A percentile compares a stretch with the other conserved stretches of the same genome.
Evolutionary conservation across 2,888 invertebrate species (phyloP).

Genomic region (Drosophila cracens): DNA sequence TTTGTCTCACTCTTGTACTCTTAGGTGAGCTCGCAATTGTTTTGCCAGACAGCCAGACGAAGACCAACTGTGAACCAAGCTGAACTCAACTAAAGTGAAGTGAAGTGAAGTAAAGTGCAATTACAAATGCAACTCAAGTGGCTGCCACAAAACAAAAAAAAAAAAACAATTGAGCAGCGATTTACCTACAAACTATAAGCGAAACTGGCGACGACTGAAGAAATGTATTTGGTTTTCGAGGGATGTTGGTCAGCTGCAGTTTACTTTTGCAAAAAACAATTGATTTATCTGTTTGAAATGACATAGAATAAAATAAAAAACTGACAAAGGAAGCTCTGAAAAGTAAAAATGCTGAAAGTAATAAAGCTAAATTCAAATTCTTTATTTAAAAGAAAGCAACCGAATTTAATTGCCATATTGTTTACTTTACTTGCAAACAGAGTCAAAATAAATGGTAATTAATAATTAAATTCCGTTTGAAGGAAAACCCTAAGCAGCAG

Average conservation of each 20-base stretch:
- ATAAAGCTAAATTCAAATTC: neutral
- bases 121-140: constrained; percentile 80
- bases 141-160: constrained; percentile 24
- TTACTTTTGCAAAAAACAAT: constrained; percentile 16
- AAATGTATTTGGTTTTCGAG: constrained; percentile 47
- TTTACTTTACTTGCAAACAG: neutral
- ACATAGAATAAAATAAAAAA: neutral
- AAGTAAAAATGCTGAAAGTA: neutral
- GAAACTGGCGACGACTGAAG: constrained; percentile 15
- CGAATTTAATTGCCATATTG: neutral
- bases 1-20: constrained; percentile 75
- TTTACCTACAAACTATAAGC: constrained; percentile 37
- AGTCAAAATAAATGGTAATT: constrained; percentile 64
- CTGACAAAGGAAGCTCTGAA: neutral
- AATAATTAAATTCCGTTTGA: constrained; percentile 50
- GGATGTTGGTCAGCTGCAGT: constrained; percentile 47
- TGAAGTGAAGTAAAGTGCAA: constrained; percentile 70
- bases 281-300: constrained; percentile 13
- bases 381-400: neutral
- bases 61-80: constrained; percentile 22
- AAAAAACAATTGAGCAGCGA: constrained; percentile 14
- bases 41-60: constrained; percentile 57
- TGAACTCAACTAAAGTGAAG: constrained; percentile 29
- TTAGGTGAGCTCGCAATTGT: constrained; percentile 68
- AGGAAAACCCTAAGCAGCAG: constrained; percentile 1